Base-by-base conservation (phyloP, 2,113 vertebrate species). In the Cinclus cinclus region DNA sequence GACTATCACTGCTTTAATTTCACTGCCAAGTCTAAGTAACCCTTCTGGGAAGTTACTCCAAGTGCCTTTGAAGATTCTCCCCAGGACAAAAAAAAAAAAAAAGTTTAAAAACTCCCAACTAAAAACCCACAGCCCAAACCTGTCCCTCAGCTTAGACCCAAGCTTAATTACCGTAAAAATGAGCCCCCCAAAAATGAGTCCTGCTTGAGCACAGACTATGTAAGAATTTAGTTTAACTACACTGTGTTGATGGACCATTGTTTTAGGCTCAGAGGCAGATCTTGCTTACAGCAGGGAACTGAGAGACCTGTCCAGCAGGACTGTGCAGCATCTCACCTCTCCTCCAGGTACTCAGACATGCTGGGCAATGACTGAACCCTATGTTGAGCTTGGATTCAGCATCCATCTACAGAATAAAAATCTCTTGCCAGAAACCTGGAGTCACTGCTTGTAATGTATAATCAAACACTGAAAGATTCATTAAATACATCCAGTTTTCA, bases 351-450 rank as follows among this genome's bases (percentile, higher is more conserved):
- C 28, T 64, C 50, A 63, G 14, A 69, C 33, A 5, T 20, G 35
- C 83, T 90, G 86, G 79, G 83, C 79, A 73, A 50, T 2, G 3
- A 39, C 79, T 69, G 85, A 90, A 85, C 33, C 31, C 63, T 50
- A 3, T 10, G 13, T 46, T 1, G 42, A 88, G 79, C 77, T 28
- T 81, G 71, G 86, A 75, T 83, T 70, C 49, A 74, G 63, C 68
- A 91, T n/a, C 63, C 82, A 79, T 53, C 67, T 5, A 35, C 67
- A 89, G 19, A 83, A 10, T 28, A 67, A 79, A 11, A 70, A 67
- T 62, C 59, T 89, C 78, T 41, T 91, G 91, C 82, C 93, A 95
- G 75, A 73, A 90, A 59, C 90, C 35, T 77, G 42, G 75, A 85
- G 81, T 11, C 80, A 42, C 63, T 81, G 13, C 39, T 93, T 55